These are phyloP conservation scores for Homarus gammarus DNA, from an alignment of 2,888 invertebrate species.

Conservation along the genomic window DNA sequence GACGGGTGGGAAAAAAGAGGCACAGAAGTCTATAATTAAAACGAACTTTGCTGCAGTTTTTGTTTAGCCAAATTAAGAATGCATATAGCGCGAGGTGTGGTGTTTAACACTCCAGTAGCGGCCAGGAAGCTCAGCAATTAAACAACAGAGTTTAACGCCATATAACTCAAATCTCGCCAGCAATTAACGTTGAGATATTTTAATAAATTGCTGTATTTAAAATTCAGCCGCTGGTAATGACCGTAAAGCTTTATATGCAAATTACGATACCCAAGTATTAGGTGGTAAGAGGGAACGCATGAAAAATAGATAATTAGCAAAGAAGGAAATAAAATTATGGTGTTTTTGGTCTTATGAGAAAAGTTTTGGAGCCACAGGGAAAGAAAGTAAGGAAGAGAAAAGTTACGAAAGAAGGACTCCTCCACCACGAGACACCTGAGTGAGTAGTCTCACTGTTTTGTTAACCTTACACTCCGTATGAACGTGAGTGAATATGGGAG, in stretches of 20 bases:
- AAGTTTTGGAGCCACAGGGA: too few relatives aligned
- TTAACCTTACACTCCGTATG: too few relatives aligned
- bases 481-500: too few relatives aligned
- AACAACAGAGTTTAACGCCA: not conserved
- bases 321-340: not conserved
- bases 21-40: not conserved
- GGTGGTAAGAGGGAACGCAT: not conserved
- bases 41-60: not conserved
- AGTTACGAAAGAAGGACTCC: too few relatives aligned
- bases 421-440: too few relatives aligned
- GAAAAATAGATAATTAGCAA: not conserved
- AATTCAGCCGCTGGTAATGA: not conserved
- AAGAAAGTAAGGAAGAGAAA: too few relatives aligned
- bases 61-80: not conserved
- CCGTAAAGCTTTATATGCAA: not conserved
- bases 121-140: not conserved
- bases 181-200: slow-evolving; percentile 3
- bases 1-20: not conserved
- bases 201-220: not conserved
- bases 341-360: too few relatives aligned
- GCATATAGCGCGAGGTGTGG: not conserved
- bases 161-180: not conserved
- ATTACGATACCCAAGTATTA: not conserved
- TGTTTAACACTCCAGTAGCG: not conserved
- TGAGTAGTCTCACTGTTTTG: too few relatives aligned